A percentile compares a stretch with the other conserved stretches of the same genome.
Evolutionary conservation across 2,113 vertebrate species (phyloP).

Genomic region (Eidolon helvum): DNA sequence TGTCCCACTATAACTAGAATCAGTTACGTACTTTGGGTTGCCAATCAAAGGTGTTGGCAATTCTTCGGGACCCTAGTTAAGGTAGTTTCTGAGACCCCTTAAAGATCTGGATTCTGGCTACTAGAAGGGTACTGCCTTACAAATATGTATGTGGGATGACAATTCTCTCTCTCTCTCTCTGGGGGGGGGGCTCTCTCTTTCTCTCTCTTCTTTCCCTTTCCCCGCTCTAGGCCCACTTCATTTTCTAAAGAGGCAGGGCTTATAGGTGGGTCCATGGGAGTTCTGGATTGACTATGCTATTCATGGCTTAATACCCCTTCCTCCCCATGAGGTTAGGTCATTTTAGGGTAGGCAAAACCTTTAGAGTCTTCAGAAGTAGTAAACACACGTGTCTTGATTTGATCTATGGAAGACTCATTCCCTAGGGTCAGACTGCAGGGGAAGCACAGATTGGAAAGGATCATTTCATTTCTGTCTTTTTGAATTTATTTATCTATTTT

Average conservation of each 20-base stretch:
- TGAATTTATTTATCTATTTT: neutral
- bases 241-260: neutral
- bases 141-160: neutral
- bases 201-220: neutral
- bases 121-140: neutral
- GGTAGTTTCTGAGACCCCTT: neutral
- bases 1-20: neutral
- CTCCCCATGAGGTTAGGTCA: neutral
- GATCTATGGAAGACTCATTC: neutral
- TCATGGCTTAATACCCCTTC: neutral
- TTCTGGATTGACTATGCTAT: neutral
- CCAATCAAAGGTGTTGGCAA: neutral
- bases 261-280: neutral
- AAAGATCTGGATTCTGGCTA: neutral
- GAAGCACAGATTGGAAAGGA: neutral
- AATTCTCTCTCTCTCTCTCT: neutral
- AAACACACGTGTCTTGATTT: neutral
- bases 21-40: neutral
- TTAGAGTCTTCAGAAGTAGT: constrained; percentile 9
- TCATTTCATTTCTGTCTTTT: neutral
- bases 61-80: neutral
- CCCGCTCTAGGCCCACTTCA: neutral
- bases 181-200: too few species aligned
- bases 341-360: neutral
- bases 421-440: neutral